phyloP scores from a whole-genome alignment of 2,113 vertebrate species.

The Phoxinus phoxinus region DNA sequence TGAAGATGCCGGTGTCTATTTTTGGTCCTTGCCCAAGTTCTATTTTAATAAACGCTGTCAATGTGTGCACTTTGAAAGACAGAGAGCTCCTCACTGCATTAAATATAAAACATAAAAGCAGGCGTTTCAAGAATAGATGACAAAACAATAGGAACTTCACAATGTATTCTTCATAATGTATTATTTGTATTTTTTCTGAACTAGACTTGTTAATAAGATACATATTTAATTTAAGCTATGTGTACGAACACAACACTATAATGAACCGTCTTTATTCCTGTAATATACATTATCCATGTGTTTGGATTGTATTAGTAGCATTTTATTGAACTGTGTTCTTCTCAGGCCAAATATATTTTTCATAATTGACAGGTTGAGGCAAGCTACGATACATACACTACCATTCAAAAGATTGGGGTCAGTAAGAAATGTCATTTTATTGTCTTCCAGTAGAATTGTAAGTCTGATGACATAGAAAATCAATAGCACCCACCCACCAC shows the following conservation, averaged over 20 bases:
- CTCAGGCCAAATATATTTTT: not conserved
- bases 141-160: not conserved
- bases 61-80: not conserved
- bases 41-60: constrained; percentile 29
- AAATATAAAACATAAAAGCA: not conserved
- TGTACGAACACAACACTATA: not conserved
- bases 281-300: not conserved
- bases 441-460: not conserved
- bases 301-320: not conserved
- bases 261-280: not conserved
- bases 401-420: not conserved
- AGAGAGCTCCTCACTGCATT: not conserved
- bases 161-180: not conserved
- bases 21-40: constrained; percentile 25
- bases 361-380: not conserved
- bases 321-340: not conserved
- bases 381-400: not conserved
- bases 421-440: not conserved
- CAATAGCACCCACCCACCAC: not conserved
- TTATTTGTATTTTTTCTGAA: not conserved
- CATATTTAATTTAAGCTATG: not conserved
- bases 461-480: not conserved
- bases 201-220: not conserved
- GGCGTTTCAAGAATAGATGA: not conserved
- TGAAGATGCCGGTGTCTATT: constrained; percentile 33